Percentiles rank a stretch among this genome's conserved stretches.
Evolutionary conservation across 2,888 invertebrate species (phyloP).

Genomic region (Sesia bembeciformis): DNA sequence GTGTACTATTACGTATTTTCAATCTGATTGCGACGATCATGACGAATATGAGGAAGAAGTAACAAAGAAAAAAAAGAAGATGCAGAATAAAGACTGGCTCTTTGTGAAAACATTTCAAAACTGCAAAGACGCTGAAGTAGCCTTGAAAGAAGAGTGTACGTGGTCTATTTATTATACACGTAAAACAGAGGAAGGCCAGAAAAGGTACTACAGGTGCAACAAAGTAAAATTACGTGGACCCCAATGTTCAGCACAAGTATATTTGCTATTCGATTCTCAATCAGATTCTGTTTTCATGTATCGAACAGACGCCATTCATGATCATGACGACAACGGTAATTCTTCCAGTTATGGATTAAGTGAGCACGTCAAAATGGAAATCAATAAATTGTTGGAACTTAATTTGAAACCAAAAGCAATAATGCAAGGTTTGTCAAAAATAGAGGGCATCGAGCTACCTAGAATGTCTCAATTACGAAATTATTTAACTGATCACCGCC

Average conservation of each 20-base stretch:
- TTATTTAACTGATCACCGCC: constrained; percentile 9
- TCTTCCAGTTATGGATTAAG: constrained; percentile 6
- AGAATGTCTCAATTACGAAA: constrained; percentile 7
- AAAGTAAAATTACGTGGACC: constrained; percentile 9
- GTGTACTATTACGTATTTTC: no score
- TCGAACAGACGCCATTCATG: constrained; percentile 12
- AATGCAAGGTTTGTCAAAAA: constrained; percentile 5
- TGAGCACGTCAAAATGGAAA: constrained; percentile 7
- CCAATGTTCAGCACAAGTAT: constrained; percentile 10
- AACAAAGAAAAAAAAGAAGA: constrained; percentile 10
- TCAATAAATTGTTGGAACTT: constrained; percentile 11
- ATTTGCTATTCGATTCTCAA: constrained; percentile 8
- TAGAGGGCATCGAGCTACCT: constrained; percentile 7
- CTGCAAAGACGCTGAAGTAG: constrained; percentile 4
- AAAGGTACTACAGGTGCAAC: constrained; percentile 12
- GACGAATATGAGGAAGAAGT: constrained; percentile 1
- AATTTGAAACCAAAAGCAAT: constrained; percentile 11
- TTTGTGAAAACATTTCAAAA: constrained; percentile 11
- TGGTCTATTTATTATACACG: constrained; percentile 9
- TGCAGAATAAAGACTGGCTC: constrained; percentile 9
- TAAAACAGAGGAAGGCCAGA: constrained; percentile 7
- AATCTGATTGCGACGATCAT: no score
- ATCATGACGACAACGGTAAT: constrained; percentile 7
- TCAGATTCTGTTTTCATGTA: constrained; percentile 10
- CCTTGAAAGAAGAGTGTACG: constrained; percentile 8